A percentile compares a stretch with the other conserved stretches of the same genome.
Evolutionary conservation across 2,888 invertebrate genomes (phyloP).

Genomic region (Cephalotes varians): DNA sequence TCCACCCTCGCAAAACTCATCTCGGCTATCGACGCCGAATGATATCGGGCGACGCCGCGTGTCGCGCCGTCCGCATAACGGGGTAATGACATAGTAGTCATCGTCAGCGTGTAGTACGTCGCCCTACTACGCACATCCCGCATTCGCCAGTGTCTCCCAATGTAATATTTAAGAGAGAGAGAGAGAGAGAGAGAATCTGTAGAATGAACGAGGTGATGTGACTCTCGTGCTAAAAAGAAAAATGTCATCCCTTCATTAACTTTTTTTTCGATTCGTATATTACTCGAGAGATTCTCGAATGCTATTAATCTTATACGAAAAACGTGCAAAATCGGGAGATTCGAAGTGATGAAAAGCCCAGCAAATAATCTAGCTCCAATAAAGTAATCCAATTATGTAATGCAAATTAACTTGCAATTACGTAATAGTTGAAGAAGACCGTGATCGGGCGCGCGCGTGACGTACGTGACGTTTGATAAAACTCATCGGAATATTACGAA

Average conservation of each 20-base stretch:
- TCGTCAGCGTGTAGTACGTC: background rate
- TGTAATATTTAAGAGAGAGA: background rate
- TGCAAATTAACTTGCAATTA: conserved; percentile 4
- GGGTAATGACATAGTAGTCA: conserved; percentile 59
- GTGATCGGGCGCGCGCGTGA: background rate
- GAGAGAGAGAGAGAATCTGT: background rate
- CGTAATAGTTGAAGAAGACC: background rate
- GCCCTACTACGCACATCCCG: background rate
- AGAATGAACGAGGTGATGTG: background rate
- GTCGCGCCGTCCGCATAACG: conserved; percentile 53
- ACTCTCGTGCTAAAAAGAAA: background rate
- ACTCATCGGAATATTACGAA: background rate
- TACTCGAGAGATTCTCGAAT: background rate
- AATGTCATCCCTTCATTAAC: background rate
- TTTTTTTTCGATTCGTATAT: background rate
- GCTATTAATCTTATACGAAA: background rate
- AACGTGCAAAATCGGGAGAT: background rate
- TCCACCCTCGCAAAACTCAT: conserved; percentile 55
- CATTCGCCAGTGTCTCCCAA: background rate
- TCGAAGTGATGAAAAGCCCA: background rate
- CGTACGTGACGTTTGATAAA: background rate
- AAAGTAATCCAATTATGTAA: conserved; percentile 12
- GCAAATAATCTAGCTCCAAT: background rate
- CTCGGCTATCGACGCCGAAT: conserved; percentile 51
- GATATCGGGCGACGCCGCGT: conserved; percentile 60